These are phyloP conservation scores for Heliconius eleuchia DNA, from an alignment of 1,140 invertebrate species.

Conservation along the genomic window DNA sequence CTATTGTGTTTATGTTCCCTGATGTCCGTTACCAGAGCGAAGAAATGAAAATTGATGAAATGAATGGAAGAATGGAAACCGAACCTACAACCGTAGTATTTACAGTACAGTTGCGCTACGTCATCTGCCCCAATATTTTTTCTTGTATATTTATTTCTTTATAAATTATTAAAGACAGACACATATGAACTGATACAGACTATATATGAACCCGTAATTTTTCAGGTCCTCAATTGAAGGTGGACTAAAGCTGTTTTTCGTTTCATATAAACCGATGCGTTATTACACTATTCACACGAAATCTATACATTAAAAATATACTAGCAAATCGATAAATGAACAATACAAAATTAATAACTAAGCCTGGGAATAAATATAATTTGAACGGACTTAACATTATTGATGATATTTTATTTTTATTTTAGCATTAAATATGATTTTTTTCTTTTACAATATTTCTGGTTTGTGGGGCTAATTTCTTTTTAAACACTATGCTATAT, in stretches of 20 bases:
- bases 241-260: neutral
- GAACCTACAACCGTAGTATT: no score
- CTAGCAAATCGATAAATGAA: constrained; percentile 29
- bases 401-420: constrained; percentile 6
- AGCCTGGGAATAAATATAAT: constrained; percentile 3
- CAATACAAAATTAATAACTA: constrained; percentile 25
- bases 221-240: no score
- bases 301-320: constrained; percentile 32
- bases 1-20: no score
- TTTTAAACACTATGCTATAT: neutral
- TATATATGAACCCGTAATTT: no score
- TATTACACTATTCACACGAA: constrained; percentile 39
- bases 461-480: neutral
- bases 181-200: no score
- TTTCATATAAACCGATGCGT: neutral
- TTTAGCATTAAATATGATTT: neutral
- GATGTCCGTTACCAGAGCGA: no score
- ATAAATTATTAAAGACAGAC: no score
- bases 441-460: neutral
- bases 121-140: no score
- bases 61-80: no score
- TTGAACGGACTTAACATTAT: constrained; percentile 1
- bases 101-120: no score
- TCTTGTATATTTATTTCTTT: no score
- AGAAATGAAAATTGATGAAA: no score